phyloP scores from a whole-genome alignment of 2,797 vertebrate species.

The Catostomus latipinnis region DNA sequence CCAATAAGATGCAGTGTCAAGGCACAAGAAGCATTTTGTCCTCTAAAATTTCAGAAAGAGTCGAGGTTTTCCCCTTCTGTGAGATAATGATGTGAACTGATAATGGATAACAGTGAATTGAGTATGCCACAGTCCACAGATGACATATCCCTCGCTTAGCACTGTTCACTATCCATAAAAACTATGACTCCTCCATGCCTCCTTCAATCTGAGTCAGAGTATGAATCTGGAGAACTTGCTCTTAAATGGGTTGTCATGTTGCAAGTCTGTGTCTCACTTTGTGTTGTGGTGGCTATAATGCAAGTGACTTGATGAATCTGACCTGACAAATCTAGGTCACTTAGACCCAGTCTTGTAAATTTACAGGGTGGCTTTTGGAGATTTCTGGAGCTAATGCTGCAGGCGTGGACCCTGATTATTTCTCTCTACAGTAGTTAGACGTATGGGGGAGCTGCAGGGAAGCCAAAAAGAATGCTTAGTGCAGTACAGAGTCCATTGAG shows the following conservation, averaged over 20 bases:
- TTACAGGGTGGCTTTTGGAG: constrained; percentile 1
- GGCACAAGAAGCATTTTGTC: constrained; percentile 28
- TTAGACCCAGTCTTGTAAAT: constrained; percentile 29
- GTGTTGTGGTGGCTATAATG: constrained; percentile 1
- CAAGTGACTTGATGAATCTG: constrained; percentile 48
- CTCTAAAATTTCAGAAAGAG: constrained; percentile 37
- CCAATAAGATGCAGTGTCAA: constrained; percentile 49
- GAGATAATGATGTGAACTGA: neutral
- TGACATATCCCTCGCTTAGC: constrained; percentile 27
- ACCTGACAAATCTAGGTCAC: constrained; percentile 61
- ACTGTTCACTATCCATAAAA: constrained; percentile 19
- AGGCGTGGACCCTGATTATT: neutral
- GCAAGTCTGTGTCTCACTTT: constrained; percentile 38
- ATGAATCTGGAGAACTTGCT: constrained; percentile 20
- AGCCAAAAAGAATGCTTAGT: constrained; percentile 17
- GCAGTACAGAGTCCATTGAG: neutral
- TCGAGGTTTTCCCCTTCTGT: constrained; percentile 23
- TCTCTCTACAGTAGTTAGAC: constrained; percentile 31
- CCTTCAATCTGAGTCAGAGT: neutral
- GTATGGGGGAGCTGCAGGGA: constrained; percentile 43
- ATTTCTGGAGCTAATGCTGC: constrained; percentile 25
- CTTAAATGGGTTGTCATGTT: constrained; percentile 46
- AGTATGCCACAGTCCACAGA: constrained; percentile 19
- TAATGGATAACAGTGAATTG: neutral
- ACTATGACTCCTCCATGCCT: constrained; percentile 9